Percentiles rank a stretch among this genome's conserved stretches.
Conservation (phyloP, 1,140 invertebrate species). For the Anastrepha ludens region DNA sequence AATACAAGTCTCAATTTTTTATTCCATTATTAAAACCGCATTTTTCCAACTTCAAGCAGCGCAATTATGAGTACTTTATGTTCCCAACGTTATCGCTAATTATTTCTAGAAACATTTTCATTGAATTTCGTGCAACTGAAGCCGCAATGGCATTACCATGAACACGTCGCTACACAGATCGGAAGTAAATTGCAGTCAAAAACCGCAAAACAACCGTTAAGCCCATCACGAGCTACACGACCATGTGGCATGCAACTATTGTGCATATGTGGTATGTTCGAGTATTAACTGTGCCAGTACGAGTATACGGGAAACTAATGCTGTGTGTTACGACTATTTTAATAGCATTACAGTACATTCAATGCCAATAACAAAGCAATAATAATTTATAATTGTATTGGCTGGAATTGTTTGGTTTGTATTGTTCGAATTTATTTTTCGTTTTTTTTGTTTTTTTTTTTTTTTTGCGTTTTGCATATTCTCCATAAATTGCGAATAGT, state of each 20-base stretch:
- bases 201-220: constrained; percentile 47
- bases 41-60: too few relatives aligned
- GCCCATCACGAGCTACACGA: constrained; percentile 23
- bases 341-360: constrained; percentile 16
- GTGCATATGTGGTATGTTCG: neutral
- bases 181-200: constrained; percentile 29
- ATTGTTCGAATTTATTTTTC: neutral
- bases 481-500: too few relatives aligned
- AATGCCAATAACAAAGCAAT: constrained; percentile 41
- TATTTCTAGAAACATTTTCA: too few relatives aligned
- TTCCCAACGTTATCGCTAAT: too few relatives aligned
- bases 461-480: neutral
- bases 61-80: too few relatives aligned
- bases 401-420: constrained; percentile 1
- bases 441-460: constrained; percentile 11
- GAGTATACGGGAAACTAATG: too few relatives aligned
- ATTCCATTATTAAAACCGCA: too few relatives aligned
- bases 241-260: constrained; percentile 31
- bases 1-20: too few relatives aligned
- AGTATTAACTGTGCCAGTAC: too few relatives aligned
- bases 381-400: constrained; percentile 17
- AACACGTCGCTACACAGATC: neutral
- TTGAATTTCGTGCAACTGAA: neutral
- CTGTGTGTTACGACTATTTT: neutral
- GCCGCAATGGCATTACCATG: constrained; percentile 24